These are phyloP conservation scores for Brachionus plicatilis DNA, from an alignment of 1,140 invertebrate genomes.

Conservation along the genomic window DNA sequence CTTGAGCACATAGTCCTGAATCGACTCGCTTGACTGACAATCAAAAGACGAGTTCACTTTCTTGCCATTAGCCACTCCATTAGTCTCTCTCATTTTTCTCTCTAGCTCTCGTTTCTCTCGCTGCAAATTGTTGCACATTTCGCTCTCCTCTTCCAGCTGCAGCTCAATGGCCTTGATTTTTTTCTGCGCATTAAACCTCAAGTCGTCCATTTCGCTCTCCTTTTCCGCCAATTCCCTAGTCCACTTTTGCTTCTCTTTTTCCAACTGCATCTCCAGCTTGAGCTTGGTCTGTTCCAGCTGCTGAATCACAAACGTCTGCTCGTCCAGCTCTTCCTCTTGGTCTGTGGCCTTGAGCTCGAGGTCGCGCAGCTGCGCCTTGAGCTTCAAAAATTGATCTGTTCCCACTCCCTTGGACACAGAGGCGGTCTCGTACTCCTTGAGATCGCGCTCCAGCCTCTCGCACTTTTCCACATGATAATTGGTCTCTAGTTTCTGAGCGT, in stretches of 20 bases:
- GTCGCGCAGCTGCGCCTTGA: constrained; percentile 77
- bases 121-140: constrained; percentile 75
- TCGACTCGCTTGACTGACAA: constrained; percentile 74
- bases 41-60: constrained; percentile 59
- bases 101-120: constrained; percentile 85
- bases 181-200: constrained; percentile 76
- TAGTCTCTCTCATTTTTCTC: constrained; percentile 67
- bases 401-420: constrained; percentile 37
- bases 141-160: constrained; percentile 84
- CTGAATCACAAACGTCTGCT: constrained; percentile 70
- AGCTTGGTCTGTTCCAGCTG: constrained; percentile 69
- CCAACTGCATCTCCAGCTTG: constrained; percentile 80
- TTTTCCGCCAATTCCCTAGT: constrained; percentile 75
- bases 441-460: background rate
- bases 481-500: constrained; percentile 61
- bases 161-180: constrained; percentile 79
- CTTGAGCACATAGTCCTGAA: constrained; percentile 69
- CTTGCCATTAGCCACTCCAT: constrained; percentile 44
- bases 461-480: constrained; percentile 12
- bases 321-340: constrained; percentile 89
- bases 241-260: constrained; percentile 77
- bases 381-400: constrained; percentile 43
- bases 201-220: constrained; percentile 86
- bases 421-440: background rate
- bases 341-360: constrained; percentile 78